Conservation (phyloP, 2,113 vertebrate genomes). For the Notarius lentiginosus region DNA sequence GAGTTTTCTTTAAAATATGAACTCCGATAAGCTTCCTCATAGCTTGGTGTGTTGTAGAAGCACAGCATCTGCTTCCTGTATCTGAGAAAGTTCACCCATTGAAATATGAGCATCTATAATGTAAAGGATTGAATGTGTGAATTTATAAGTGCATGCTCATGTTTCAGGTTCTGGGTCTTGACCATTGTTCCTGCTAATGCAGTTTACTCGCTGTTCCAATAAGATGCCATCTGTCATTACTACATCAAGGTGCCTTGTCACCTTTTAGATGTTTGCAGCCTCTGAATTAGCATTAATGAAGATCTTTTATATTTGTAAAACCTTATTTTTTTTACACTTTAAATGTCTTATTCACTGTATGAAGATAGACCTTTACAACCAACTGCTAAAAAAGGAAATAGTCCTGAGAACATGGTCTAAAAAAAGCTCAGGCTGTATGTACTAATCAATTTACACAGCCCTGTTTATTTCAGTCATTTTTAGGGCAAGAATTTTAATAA, state of each 20-base stretch:
- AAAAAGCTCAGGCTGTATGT: not conserved
- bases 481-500: not conserved
- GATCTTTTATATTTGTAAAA: not conserved
- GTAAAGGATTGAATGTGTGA: constrained; percentile 4
- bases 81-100: not conserved
- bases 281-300: not conserved
- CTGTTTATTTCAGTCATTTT: not conserved
- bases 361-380: not conserved
- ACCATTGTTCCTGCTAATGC: not conserved
- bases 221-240: not conserved
- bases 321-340: not conserved
- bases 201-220: not conserved
- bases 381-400: not conserved
- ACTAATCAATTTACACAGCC: not conserved
- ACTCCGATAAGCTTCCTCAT: not conserved
- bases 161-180: constrained; percentile 1
- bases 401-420: not conserved
- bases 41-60: not conserved
- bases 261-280: not conserved
- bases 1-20: not conserved
- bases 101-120: constrained; percentile 4
- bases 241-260: constrained; percentile 11
- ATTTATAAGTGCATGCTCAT: not conserved
- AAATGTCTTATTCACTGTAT: not conserved
- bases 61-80: not conserved